These are phyloP conservation scores for Tonatia bakeri DNA, from an alignment of 2,113 vertebrate species.

Conservation along the genomic window DNA sequence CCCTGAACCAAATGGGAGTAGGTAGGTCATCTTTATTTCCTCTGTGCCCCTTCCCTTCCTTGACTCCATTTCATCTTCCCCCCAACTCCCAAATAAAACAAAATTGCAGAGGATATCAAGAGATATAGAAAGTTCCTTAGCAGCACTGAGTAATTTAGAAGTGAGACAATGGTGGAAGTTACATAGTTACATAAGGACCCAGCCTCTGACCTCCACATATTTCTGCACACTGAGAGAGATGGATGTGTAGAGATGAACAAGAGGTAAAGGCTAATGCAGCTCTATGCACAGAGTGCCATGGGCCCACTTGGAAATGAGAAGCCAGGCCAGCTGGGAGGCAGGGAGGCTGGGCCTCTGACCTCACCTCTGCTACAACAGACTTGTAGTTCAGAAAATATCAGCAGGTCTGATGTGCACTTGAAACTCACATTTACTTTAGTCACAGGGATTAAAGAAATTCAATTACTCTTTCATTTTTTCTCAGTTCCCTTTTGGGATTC, in stretches of 20 bases:
- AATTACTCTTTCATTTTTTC: neutral
- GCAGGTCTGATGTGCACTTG: neutral
- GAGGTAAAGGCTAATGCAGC: neutral
- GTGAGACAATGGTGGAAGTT: neutral
- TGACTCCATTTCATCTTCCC: neutral
- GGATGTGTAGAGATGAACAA: neutral
- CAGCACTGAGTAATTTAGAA: neutral
- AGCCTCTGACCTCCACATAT: neutral
- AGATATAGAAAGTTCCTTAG: neutral
- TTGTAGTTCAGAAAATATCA: neutral
- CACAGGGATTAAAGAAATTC: neutral
- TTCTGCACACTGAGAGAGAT: neutral
- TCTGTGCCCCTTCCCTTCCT: neutral
- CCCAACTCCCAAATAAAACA: neutral
- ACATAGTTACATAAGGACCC: neutral
- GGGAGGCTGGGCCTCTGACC: neutral
- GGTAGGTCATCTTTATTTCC: neutral
- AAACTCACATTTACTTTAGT: neutral
- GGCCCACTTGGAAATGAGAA: neutral
- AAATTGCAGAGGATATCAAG: neutral
- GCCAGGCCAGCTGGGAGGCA: neutral
- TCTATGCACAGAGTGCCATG: neutral
- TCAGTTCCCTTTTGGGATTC: neutral
- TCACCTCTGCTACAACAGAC: neutral
- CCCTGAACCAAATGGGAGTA: neutral